Evolutionary conservation across 2,888 invertebrate genomes (phyloP).

Genomic region (Ischnus inquisitorius): DNA sequence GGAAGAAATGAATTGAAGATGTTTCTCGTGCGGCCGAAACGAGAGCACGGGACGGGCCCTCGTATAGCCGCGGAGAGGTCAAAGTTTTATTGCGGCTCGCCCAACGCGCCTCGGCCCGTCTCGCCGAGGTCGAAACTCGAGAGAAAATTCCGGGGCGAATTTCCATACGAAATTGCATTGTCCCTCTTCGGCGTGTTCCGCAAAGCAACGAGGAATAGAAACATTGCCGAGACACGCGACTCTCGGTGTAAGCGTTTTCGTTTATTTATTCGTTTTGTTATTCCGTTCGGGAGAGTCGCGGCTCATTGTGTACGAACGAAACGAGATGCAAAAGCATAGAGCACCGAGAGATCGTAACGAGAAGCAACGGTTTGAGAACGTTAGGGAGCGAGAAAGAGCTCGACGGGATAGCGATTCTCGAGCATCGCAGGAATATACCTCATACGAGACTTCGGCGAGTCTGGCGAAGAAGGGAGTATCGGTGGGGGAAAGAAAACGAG

Average conservation of each 20-base stretch:
- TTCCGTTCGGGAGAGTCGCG: too few species aligned
- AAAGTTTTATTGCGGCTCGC: conserved; percentile 47
- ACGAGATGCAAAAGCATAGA: too few species aligned
- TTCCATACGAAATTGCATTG: not conserved
- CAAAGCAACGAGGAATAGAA: conserved; percentile 19
- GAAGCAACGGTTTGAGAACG: too few species aligned
- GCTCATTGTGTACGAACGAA: too few species aligned
- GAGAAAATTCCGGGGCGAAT: conserved; percentile 6
- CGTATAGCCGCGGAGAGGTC: conserved; percentile 33
- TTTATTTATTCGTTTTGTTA: not conserved
- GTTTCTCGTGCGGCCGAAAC: conserved; percentile 4
- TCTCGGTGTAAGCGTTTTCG: conserved; percentile 42
- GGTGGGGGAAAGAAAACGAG: conserved; percentile 73
- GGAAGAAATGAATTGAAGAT: conserved; percentile 52
- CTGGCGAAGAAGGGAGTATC: conserved; percentile 41
- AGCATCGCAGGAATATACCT: too few species aligned
- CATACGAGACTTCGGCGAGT: not conserved
- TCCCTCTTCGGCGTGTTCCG: not conserved
- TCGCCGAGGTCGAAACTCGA: not conserved
- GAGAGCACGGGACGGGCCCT: conserved; percentile 19
- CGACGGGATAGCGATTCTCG: too few species aligned
- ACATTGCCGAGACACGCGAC: conserved; percentile 37
- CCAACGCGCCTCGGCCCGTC: not conserved
- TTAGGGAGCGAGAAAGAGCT: too few species aligned
- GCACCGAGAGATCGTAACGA: too few species aligned